These are phyloP conservation scores for Falcunculus frontatus DNA, from an alignment of 2,113 vertebrate species.

Conservation along the genomic window DNA sequence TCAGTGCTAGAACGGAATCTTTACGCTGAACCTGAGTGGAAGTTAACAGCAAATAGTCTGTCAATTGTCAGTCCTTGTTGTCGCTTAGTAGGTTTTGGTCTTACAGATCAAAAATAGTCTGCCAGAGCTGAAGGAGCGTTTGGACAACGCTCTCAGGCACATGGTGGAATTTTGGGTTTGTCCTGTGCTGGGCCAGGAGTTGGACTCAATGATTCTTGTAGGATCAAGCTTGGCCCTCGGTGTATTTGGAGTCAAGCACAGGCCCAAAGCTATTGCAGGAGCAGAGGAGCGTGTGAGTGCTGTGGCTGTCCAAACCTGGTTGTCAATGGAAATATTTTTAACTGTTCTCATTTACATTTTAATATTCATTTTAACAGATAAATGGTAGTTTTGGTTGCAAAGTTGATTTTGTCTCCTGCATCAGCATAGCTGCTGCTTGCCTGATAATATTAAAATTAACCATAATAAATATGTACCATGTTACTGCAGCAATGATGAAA, in stretches of 20 bases:
- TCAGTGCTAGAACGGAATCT: slow-evolving; percentile 6
- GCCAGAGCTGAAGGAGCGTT: neutral
- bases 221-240: accelerated
- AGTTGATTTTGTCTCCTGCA: neutral
- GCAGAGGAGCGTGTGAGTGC: too few species aligned
- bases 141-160: neutral
- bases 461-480: accelerated
- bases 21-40: neutral
- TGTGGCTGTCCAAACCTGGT: neutral
- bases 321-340: neutral
- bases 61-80: neutral
- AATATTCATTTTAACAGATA: neutral
- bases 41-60: neutral
- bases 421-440: neutral
- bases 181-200: neutral
- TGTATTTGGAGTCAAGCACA: too few species aligned
- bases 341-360: neutral
- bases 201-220: neutral
- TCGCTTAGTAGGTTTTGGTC: neutral
- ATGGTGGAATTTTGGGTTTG: neutral
- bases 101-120: neutral
- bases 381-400: neutral
- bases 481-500: neutral
- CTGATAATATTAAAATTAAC: neutral
- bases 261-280: neutral